Evolutionary conservation across 2,113 vertebrate species (phyloP).

Genomic region (Corvus hawaiiensis): DNA sequence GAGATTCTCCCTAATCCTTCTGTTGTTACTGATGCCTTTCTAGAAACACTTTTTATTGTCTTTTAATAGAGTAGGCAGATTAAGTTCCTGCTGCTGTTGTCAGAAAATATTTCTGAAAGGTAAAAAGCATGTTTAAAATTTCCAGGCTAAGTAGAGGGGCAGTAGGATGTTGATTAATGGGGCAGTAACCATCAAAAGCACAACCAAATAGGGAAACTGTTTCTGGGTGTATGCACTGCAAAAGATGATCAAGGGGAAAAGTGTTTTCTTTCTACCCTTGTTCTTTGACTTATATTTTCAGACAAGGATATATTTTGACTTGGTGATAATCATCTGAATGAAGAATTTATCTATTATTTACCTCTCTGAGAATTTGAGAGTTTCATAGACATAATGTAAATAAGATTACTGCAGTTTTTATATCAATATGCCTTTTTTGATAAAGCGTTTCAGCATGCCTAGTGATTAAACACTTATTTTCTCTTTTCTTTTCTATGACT

Average conservation of each 20-base stretch:
- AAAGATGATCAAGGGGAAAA: neutral
- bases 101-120: neutral
- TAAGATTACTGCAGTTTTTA: neutral
- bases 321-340: neutral
- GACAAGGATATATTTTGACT: neutral
- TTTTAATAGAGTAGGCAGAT: neutral
- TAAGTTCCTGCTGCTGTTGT: neutral
- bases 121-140: neutral
- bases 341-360: neutral
- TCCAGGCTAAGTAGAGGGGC: neutral
- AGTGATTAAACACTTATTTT: neutral
- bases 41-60: neutral
- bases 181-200: neutral
- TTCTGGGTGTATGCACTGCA: neutral
- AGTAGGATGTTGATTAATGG: neutral
- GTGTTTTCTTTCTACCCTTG: neutral
- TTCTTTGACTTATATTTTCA: neutral
- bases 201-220: neutral
- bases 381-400: neutral
- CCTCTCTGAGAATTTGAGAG: neutral
- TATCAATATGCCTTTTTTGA: neutral
- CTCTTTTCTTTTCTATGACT: neutral
- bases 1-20: neutral
- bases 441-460: neutral
- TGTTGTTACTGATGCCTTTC: neutral